phyloP scores from a whole-genome alignment of 2,888 invertebrate genomes.

The Epinotia bilunana region DNA sequence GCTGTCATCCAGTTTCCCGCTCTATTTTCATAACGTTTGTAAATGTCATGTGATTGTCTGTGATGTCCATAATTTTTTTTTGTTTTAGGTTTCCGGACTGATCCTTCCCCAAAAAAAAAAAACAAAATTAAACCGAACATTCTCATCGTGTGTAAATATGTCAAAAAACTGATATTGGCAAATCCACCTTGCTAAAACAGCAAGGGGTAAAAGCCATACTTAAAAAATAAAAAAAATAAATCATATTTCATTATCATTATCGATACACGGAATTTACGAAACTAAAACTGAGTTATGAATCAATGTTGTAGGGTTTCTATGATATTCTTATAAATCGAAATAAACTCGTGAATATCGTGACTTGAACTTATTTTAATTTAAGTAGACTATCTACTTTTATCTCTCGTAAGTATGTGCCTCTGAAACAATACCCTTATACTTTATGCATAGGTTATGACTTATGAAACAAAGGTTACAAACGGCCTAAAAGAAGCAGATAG shows the following conservation, averaged over 20 bases:
- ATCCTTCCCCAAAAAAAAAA: too few species aligned
- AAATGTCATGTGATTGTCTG: too few species aligned
- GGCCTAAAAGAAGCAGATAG: not conserved
- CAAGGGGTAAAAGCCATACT: too few species aligned
- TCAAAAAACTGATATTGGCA: too few species aligned
- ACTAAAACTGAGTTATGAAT: not conserved
- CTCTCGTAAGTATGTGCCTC: conserved; percentile 2
- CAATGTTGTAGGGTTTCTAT: not conserved
- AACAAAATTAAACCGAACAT: too few species aligned
- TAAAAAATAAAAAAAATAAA: too few species aligned
- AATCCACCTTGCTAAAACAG: too few species aligned
- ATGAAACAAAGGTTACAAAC: conserved; percentile 30
- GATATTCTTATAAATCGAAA: not conserved
- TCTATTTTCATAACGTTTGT: too few species aligned
- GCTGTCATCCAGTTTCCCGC: too few species aligned
- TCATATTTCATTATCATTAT: not conserved
- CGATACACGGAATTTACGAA: not conserved
- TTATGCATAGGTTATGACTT: conserved; percentile 12
- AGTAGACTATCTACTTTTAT: not conserved
- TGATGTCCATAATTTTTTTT: too few species aligned
- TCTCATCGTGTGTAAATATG: too few species aligned
- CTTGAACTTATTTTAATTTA: not conserved
- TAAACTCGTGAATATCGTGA: not conserved
- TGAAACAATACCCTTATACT: conserved; percentile 5
- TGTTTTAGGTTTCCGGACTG: too few species aligned